Percentiles rank a stretch among this genome's conserved stretches.
These are phyloP conservation scores for Lota lota DNA, from an alignment of 2,113 vertebrate species.

Conservation along the genomic window DNA sequence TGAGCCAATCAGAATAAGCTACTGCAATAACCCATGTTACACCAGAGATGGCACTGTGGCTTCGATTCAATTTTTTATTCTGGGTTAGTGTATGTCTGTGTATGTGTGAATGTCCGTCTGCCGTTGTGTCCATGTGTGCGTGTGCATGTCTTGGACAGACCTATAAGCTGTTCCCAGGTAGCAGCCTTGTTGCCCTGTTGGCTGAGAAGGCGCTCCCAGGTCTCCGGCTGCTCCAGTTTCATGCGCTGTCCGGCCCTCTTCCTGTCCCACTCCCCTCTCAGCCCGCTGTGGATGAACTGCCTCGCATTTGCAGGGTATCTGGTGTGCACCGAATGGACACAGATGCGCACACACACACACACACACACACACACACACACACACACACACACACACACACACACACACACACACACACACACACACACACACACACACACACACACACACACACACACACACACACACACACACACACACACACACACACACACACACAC, in stretches of 20 bases:
- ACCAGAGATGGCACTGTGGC: too few species aligned
- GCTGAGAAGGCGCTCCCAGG: slow-evolving; percentile 83
- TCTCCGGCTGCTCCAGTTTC: slow-evolving; percentile 77
- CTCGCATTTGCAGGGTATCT: slow-evolving; percentile 80
- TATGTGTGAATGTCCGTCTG: neutral
- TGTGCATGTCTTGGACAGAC: slow-evolving; percentile 49
- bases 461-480: neutral
- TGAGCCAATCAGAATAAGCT: too few species aligned
- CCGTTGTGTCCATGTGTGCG: neutral
- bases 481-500: neutral
- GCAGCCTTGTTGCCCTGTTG: slow-evolving; percentile 75
- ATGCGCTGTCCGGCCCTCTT: slow-evolving; percentile 77
- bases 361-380: slow-evolving; percentile 1
- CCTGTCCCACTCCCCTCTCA: slow-evolving; percentile 80
- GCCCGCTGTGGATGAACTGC: slow-evolving; percentile 74
- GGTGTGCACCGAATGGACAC: neutral
- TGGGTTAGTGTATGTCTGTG: too few species aligned
- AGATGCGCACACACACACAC: neutral
- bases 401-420: neutral
- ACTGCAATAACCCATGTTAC: too few species aligned
- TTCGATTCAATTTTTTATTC: too few species aligned
- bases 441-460: neutral
- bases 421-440: neutral
- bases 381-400: slow-evolving; percentile 11
- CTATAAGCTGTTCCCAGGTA: slow-evolving; percentile 85